Evolutionary conservation across 1,140 invertebrate species (phyloP).

Genomic region (Ceratosolen solmsi): DNA sequence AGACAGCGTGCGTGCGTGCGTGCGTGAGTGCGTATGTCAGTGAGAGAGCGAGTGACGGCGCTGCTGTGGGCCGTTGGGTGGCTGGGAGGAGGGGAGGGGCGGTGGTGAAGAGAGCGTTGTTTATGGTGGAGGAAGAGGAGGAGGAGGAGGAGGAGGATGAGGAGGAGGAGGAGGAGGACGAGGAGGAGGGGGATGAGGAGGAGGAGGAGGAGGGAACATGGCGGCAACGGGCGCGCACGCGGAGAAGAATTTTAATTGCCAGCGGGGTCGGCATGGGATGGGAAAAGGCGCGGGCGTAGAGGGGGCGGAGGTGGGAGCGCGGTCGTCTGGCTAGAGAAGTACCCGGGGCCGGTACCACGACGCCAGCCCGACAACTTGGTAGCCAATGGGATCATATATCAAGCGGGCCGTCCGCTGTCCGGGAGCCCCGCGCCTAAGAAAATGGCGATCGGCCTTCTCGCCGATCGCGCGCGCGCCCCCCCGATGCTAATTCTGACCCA

Average conservation of each 20-base stretch:
- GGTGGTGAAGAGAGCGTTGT: too few relatives aligned
- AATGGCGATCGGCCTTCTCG: constrained; percentile 64
- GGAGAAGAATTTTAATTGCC: constrained; percentile 72
- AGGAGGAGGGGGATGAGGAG: constrained; percentile 45
- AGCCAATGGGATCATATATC: constrained; percentile 73
- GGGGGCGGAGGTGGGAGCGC: neutral
- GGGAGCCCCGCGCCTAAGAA: constrained; percentile 64
- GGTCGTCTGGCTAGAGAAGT: constrained; percentile 15
- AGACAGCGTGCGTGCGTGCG: too few relatives aligned
- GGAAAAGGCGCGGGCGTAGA: constrained; percentile 5
- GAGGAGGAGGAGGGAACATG: constrained; percentile 58
- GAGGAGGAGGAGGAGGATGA: too few relatives aligned
- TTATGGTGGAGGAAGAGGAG: too few relatives aligned
- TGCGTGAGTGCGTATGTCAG: too few relatives aligned
- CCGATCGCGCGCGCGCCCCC: neutral
- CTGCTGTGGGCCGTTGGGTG: too few relatives aligned
- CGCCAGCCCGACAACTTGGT: constrained; percentile 64
- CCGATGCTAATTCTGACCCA: constrained; percentile 52
- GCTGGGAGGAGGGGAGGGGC: too few relatives aligned
- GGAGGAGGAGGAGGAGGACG: neutral
- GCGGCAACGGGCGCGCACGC: constrained; percentile 52
- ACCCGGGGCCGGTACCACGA: constrained; percentile 10
- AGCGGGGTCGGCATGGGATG: constrained; percentile 40
- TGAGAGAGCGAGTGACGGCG: too few relatives aligned
- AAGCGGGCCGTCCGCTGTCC: constrained; percentile 63